phyloP scores from a whole-genome alignment of 1,140 invertebrate species.

The Yoshiicerus persimilis region DNA sequence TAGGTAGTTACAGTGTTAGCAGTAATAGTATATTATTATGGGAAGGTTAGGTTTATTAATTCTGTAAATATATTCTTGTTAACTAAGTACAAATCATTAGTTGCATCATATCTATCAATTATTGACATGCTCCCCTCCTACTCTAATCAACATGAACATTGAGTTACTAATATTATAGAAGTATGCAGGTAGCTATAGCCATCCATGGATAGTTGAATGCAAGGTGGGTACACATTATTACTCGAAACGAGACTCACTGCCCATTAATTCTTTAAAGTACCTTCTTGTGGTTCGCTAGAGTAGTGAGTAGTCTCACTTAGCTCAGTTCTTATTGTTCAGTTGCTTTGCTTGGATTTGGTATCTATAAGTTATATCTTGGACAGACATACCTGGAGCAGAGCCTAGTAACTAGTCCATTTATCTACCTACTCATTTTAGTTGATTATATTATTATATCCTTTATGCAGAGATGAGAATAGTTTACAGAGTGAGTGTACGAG shows the following conservation, averaged over 20 bases:
- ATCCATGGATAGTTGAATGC: background rate
- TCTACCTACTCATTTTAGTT: background rate
- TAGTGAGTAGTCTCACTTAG: background rate
- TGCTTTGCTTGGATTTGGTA: too few relatives aligned
- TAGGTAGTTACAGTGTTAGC: too few relatives aligned
- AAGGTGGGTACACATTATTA: background rate
- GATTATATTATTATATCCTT: background rate
- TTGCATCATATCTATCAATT: background rate
- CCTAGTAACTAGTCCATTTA: background rate
- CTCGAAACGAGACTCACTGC: background rate
- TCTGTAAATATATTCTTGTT: background rate
- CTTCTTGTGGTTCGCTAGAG: background rate
- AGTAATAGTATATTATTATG: background rate
- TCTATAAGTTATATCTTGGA: too few relatives aligned
- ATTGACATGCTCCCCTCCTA: background rate
- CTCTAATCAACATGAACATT: background rate
- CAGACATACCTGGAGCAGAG: too few relatives aligned
- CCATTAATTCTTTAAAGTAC: background rate
- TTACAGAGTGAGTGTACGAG: background rate
- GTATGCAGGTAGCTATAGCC: background rate
- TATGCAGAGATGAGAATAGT: background rate
- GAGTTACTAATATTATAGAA: background rate
- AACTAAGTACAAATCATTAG: background rate
- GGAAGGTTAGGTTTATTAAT: background rate
- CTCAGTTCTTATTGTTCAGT: background rate